Evolutionary conservation across 2,113 vertebrate species (phyloP), one percentile per base, ranked within the genome.

Genomic region (Atrichornis clamosus): DNA sequence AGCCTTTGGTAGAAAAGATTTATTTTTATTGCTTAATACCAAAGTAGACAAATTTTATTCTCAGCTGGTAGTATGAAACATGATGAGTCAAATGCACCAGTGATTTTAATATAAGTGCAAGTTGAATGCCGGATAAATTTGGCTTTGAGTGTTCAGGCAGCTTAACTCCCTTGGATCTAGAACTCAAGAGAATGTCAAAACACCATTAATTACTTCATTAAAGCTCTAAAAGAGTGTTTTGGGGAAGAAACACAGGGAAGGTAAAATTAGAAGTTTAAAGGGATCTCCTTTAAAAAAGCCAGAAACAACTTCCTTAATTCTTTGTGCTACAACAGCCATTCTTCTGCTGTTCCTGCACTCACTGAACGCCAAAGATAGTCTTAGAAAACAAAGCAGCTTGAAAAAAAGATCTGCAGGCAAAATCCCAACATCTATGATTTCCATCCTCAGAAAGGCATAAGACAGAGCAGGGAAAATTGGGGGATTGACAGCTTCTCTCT

Each of bases 91-190:
- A 94, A 84, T 44, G 59, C 72, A 90, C 8, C 35, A 76, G 39
- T 55, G 46, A 83, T 80, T 81, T 85, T 84, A 90, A 86, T 67
- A 1, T 14, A 90, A 94, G 18, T 74, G 39, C 59, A 89, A 83
- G 76, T 77, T 88, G 86, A 93, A 93, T 75, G 55, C 33, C 10
- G 39, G 67, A 62, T 95, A 86, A 55, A 90, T 93, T 86, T 86
- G 90, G 72, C 55, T 93, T 80, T 0, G 1, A 93, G 30, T 75
- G 15, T 62, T 86, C 79, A 90, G 42, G 50, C 18, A 90, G 53
- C 42, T 93, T 94, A 95, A 92, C 15, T 93, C 65, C 69, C 89
- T 80, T 59, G 20, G 59, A 97, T 93, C 49, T 58, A 46, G 46
- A 92, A 90, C 39, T 86, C 59, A 67, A 72, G 27, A 19, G 12